Evolutionary conservation across 2,888 invertebrate species (phyloP).

Genomic region (Aleiodes testaceus): DNA sequence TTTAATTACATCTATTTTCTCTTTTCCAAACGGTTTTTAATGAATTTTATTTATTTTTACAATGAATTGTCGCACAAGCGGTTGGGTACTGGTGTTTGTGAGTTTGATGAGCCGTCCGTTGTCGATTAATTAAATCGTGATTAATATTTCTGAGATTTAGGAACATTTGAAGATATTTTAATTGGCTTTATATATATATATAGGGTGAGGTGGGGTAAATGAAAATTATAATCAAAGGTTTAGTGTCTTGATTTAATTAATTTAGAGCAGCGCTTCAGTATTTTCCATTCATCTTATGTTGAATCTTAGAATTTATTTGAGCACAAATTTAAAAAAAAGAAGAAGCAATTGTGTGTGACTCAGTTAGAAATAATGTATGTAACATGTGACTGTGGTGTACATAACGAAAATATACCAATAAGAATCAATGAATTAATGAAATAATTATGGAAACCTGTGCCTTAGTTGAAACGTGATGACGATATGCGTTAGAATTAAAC

Average conservation of each 20-base stretch:
- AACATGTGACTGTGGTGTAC: slow-evolving; percentile 7
- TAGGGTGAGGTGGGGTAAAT: too few relatives aligned
- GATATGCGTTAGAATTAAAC: slow-evolving; percentile 6
- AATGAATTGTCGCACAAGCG: slow-evolving; percentile 13
- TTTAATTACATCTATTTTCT: neutral
- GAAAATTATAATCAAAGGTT: neutral
- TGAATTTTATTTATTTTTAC: slow-evolving; percentile 28
- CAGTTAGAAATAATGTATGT: slow-evolving; percentile 15
- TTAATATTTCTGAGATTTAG: neutral
- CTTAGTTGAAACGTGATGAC: slow-evolving; percentile 36
- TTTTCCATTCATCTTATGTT: slow-evolving; percentile 21
- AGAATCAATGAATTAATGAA: slow-evolving; percentile 3
- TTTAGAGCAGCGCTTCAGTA: slow-evolving; percentile 29
- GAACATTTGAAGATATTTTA: neutral
- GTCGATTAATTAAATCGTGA: slow-evolving; percentile 19
- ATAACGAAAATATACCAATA: neutral
- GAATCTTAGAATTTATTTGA: neutral
- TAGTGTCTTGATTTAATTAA: slow-evolving; percentile 13
- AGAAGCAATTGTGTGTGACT: slow-evolving; percentile 10
- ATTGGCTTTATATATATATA: too few relatives aligned
- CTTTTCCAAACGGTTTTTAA: slow-evolving; percentile 2
- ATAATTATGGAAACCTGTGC: slow-evolving; percentile 23
- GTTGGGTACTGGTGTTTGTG: neutral
- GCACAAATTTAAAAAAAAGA: slow-evolving; percentile 20
- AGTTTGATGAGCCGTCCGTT: slow-evolving; percentile 28